Conservation (phyloP, 2,888 invertebrate species). For the Hydraecia micacea region DNA sequence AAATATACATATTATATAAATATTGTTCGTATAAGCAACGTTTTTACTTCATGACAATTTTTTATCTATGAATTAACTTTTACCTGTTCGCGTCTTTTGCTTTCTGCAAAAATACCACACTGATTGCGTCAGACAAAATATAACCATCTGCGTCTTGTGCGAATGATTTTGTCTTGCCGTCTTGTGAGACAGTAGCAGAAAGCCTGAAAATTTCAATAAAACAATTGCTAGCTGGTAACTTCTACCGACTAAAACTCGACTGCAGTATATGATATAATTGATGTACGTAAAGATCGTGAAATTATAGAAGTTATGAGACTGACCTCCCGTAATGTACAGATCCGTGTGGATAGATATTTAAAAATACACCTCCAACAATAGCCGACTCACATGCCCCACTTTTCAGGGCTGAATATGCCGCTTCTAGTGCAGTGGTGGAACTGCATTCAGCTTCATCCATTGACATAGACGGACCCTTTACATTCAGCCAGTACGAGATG, state of each 20-base stretch:
- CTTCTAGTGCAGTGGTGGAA: slow-evolving; percentile 75
- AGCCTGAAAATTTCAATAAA: slow-evolving; percentile 4
- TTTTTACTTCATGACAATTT: neutral
- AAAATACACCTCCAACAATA: slow-evolving; percentile 90
- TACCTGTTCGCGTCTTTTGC: slow-evolving; percentile 19
- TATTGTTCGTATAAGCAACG: neutral
- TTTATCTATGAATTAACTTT: neutral
- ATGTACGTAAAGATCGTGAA: neutral
- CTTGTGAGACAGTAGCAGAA: slow-evolving; percentile 1
- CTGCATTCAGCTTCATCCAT: slow-evolving; percentile 80
- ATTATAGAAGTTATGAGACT: neutral
- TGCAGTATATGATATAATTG: neutral
- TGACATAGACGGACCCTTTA: slow-evolving; percentile 79
- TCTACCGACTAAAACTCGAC: neutral
- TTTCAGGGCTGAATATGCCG: slow-evolving; percentile 68
- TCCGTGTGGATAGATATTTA: slow-evolving; percentile 89
- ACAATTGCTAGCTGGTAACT: neutral
- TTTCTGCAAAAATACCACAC: slow-evolving; percentile 21
- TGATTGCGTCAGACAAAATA: slow-evolving; percentile 12
- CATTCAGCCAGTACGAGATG: slow-evolving; percentile 76
- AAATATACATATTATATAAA: neutral
- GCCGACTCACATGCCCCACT: slow-evolving; percentile 86
- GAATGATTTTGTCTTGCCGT: slow-evolving; percentile 22
- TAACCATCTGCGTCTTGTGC: slow-evolving; percentile 17
- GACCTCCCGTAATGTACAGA: slow-evolving; percentile 78